Evolutionary conservation across 1,140 invertebrate species (phyloP).

Genomic region (Laodelphax striatellus): DNA sequence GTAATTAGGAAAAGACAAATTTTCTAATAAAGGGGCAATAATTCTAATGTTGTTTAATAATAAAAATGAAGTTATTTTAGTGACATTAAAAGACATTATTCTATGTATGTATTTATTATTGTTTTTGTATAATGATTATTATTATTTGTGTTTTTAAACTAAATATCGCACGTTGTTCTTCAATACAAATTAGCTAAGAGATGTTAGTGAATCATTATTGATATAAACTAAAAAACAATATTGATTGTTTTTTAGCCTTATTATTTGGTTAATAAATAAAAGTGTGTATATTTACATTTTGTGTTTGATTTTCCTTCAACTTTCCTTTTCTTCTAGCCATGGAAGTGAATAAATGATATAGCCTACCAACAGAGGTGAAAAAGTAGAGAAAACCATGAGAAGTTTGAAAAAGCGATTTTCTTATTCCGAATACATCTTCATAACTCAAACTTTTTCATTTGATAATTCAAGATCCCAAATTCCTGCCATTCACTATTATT

Average conservation of each 20-base stretch:
- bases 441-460: too few species aligned
- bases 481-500: too few species aligned
- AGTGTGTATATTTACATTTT: slow-evolving; percentile 2
- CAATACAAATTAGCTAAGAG: slow-evolving; percentile 2
- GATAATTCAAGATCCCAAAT: too few species aligned
- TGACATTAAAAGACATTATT: background rate
- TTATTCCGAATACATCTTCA: too few species aligned
- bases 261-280: background rate
- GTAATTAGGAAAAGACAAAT: background rate
- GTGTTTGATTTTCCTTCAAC: background rate
- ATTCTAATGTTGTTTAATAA: background rate
- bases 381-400: too few species aligned
- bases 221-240: slow-evolving; percentile 1
- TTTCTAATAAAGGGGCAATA: slow-evolving; percentile 1
- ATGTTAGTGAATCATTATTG: slow-evolving; percentile 1
- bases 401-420: too few species aligned
- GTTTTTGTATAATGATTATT: background rate
- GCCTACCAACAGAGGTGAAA: too few species aligned
- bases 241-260: slow-evolving; percentile 3
- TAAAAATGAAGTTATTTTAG: background rate
- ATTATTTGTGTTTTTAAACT: slow-evolving; percentile 3
- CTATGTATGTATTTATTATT: background rate
- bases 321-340: too few species aligned
- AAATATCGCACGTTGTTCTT: slow-evolving; percentile 3
- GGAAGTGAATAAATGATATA: too few species aligned